Base-by-base conservation (phyloP, 1,140 invertebrate species). In the Drosophila rhopaloa region DNA sequence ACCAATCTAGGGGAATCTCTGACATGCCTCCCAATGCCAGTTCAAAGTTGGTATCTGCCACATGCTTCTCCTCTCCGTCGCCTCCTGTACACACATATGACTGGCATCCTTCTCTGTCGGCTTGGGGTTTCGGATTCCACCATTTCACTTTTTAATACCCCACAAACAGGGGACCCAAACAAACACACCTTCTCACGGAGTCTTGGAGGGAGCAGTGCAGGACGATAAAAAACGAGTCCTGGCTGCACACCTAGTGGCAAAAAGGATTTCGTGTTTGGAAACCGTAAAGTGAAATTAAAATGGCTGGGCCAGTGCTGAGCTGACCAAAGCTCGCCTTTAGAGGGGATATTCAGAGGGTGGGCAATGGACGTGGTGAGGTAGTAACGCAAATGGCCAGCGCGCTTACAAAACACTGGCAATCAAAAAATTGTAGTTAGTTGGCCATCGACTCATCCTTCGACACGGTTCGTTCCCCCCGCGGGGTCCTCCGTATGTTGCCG, bases 271-370 rank as follows among this genome's bases (percentile, higher is more conserved):
- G 84, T 88, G 82, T 86, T 86, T 88, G 82, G 70, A 77, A 88
- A 89, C 84, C 83, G 84, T 88, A 89, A 88, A 88, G 83, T 88
- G 83, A 88, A 88, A 88, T 88, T 88, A 89, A 88, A 88, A 86
- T 88, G 71, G 84, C 61, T 88, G 46, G 67, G 76, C 62, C 60
- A 75, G 70, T 57, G 70, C 47, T 77, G 66, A 66, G 78, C 83
- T 79, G 76, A 37, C 76, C 80, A 79, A 61, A 73, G 61, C 65
- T 79, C 48, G 41, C 62, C 58, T 29, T 41, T 32, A 11, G 32
- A 37, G 11, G 19, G 14, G 27, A 48, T 16, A 14, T 29, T 14
- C 11, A 5, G 29, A n/a, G 67, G 16, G 0, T 8, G 14, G 44
- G 38, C 19, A 16, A 19, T 14, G 29, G 40, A 35, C 41, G 61